Evolutionary conservation across 2,888 invertebrate species (phyloP).

Genomic region (Platycnemis pennipes): DNA sequence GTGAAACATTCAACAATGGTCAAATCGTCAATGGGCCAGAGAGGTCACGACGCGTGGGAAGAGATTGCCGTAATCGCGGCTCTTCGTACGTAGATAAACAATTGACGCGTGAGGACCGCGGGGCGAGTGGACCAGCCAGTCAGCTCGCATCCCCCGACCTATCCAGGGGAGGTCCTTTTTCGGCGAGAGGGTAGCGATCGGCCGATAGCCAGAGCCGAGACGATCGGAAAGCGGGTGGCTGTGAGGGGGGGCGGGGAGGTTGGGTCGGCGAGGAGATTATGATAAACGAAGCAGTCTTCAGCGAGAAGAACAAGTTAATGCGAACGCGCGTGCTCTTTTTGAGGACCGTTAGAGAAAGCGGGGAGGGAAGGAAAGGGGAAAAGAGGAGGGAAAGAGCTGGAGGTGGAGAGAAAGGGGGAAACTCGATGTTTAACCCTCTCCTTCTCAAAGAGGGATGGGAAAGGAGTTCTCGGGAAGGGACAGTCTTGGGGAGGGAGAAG

Average conservation of each 20-base stretch:
- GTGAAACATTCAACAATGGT: not conserved
- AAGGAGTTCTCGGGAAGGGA: not conserved
- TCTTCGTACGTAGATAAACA: not conserved
- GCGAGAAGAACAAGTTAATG: conserved; percentile 31
- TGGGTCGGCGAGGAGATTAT: conserved; percentile 5
- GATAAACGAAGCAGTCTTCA: conserved; percentile 22
- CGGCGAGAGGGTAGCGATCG: not conserved
- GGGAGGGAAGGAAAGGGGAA: not conserved
- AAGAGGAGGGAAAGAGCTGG: not conserved
- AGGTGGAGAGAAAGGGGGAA: not conserved
- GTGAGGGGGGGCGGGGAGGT: too few relatives aligned
- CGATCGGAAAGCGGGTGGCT: not conserved
- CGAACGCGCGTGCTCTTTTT: conserved; percentile 16
- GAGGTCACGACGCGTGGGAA: conserved; percentile 8
- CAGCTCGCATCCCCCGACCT: not conserved
- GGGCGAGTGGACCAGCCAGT: not conserved
- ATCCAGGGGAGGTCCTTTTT: not conserved
- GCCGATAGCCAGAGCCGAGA: not conserved
- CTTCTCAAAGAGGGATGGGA: not conserved
- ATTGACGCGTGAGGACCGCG: conserved; percentile 29
- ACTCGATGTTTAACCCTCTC: not conserved
- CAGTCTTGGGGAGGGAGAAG: not conserved
- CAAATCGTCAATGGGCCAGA: not conserved
- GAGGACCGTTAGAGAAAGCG: conserved; percentile 31
- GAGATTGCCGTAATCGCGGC: not conserved